These are phyloP conservation scores for Vesta saturnalis DNA, from an alignment of 2,888 invertebrate species.

Conservation along the genomic window DNA sequence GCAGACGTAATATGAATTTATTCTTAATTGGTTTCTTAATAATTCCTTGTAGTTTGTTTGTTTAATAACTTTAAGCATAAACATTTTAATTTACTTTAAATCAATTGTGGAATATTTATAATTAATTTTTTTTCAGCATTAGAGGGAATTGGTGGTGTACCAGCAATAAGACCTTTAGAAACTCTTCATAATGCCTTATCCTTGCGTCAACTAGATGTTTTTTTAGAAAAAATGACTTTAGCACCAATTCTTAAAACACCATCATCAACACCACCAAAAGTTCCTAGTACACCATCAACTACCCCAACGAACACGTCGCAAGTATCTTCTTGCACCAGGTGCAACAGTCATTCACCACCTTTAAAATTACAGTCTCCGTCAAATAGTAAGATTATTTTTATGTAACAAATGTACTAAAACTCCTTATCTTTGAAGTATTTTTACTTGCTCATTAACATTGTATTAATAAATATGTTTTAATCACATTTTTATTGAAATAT, in stretches of 20 bases:
- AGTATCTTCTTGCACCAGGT: constrained; percentile 8
- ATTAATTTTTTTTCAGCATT: constrained; percentile 66
- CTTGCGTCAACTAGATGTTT: constrained; percentile 88
- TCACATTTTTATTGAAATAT: not conserved
- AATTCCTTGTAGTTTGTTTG: too few species aligned
- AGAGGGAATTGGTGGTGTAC: constrained; percentile 91
- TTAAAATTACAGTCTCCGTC: constrained; percentile 63
- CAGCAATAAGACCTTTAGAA: constrained; percentile 95
- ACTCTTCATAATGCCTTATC: constrained; percentile 97
- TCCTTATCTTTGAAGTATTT: too few species aligned
- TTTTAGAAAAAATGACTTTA: constrained; percentile 86
- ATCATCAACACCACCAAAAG: constrained; percentile 75
- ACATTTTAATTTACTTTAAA: too few species aligned
- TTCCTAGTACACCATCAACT: constrained; percentile 67
- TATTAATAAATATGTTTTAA: not conserved
- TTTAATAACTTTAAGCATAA: too few species aligned
- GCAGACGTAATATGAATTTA: too few species aligned
- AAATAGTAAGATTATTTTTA: constrained; percentile 60
- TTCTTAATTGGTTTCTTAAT: too few species aligned
- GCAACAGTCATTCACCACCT: constrained; percentile 48
- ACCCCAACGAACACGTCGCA: constrained; percentile 53
- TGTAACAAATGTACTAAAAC: not conserved
- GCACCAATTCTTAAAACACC: constrained; percentile 79
- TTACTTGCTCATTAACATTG: not conserved
- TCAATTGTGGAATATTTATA: too few species aligned